phyloP scores from a whole-genome alignment of 2,888 invertebrate species.

The Hirtodrosophila confusa region DNA sequence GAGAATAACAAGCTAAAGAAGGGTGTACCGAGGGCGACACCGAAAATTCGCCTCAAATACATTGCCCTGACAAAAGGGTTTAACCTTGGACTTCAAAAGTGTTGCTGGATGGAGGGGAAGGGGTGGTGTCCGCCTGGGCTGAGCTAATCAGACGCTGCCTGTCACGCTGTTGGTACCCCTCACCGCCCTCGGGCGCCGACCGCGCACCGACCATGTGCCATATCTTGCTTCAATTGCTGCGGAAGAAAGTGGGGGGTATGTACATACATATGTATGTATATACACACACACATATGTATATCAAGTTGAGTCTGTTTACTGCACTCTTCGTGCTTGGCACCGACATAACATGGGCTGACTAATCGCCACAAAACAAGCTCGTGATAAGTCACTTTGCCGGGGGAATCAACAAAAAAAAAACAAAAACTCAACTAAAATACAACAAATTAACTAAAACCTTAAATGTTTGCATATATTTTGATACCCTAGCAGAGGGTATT shows the following conservation, averaged over 20 bases:
- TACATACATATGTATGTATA: slow-evolving; percentile 1
- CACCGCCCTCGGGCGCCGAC: no score
- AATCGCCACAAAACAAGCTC: slow-evolving; percentile 26
- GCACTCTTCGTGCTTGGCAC: slow-evolving; percentile 45
- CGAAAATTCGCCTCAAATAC: slow-evolving; percentile 40
- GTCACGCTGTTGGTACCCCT: slow-evolving; percentile 26
- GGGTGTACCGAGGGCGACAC: slow-evolving; percentile 24
- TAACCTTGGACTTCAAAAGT: slow-evolving; percentile 64
- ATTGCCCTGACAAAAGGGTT: slow-evolving; percentile 59
- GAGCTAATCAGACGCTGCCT: slow-evolving; percentile 57
- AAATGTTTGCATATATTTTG: no score
- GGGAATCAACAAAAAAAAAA: neutral
- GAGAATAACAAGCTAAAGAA: slow-evolving; percentile 1
- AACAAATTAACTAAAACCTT: neutral
- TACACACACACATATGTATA: slow-evolving; percentile 1
- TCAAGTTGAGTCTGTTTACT: slow-evolving; percentile 9
- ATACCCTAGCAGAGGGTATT: no score
- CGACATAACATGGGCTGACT: slow-evolving; percentile 34
- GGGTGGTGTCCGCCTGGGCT: neutral
- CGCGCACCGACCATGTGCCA: neutral
- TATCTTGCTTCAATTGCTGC: slow-evolving; percentile 1
- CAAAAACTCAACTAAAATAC: slow-evolving; percentile 7
- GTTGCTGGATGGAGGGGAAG: neutral
- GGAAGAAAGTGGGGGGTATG: neutral
- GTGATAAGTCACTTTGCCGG: slow-evolving; percentile 17